Conservation (phyloP, 1,140 invertebrate genomes). For the Triops longicaudatus region DNA sequence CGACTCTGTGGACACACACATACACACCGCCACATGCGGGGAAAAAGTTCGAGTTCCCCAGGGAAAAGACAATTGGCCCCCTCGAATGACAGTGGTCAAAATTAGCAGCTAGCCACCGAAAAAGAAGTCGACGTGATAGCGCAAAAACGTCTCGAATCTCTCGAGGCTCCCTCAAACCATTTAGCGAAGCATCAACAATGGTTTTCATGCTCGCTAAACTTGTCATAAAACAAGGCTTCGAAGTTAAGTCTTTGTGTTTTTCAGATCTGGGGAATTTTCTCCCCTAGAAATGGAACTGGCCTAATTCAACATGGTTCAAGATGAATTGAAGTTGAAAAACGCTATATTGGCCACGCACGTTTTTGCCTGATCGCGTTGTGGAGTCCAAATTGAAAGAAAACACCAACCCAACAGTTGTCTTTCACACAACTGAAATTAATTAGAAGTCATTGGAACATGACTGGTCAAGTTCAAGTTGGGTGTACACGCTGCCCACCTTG, state of each 20-base stretch:
- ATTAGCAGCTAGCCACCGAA: background rate
- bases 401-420: background rate
- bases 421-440: constrained; percentile 6
- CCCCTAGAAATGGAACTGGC: too few relatives aligned
- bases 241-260: too few relatives aligned
- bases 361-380: background rate
- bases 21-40: background rate
- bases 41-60: background rate
- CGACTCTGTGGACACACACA: background rate
- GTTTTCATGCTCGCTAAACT: too few relatives aligned
- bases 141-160: background rate
- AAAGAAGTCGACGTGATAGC: background rate
- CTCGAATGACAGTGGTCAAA: background rate
- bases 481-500: constrained; percentile 1
- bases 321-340: too few relatives aligned
- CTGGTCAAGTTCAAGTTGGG: background rate
- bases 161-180: background rate
- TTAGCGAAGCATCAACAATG: background rate
- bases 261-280: too few relatives aligned
- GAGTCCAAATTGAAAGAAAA: background rate
- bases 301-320: too few relatives aligned
- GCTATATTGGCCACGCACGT: too few relatives aligned
- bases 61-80: background rate
- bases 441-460: background rate
- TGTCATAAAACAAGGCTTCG: too few relatives aligned